Conservation (phyloP, 2,888 invertebrate genomes). For the Drosophila anceps region DNA sequence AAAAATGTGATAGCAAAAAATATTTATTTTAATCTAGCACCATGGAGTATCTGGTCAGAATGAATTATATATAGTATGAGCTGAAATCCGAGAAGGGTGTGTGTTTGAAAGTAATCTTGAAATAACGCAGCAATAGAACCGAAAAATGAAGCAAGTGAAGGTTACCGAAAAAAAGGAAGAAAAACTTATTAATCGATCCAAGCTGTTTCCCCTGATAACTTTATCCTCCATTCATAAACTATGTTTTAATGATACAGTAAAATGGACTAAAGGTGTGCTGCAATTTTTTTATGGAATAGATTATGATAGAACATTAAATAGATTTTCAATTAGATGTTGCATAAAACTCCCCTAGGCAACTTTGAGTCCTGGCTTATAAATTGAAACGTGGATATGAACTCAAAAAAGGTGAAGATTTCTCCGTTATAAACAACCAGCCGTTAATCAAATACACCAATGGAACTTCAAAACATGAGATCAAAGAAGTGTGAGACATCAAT, state of each 20-base stretch:
- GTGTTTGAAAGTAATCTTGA: constrained; percentile 5
- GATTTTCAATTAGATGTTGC: no score
- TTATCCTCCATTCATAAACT: background rate
- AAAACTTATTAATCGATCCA: background rate
- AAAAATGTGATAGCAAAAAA: constrained; percentile 13
- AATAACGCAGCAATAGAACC: constrained; percentile 4
- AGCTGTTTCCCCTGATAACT: background rate
- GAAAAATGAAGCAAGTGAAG: no score
- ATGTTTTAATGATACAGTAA: background rate
- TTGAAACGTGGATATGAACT: no score
- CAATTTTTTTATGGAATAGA: background rate
- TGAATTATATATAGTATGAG: constrained; percentile 41
- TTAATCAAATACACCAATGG: no score
- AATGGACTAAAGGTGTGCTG: background rate
- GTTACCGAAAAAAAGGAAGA: no score
- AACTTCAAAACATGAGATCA: no score
- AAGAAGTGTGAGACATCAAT: no score
- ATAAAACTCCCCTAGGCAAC: no score
- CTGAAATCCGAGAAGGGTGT: constrained; percentile 20
- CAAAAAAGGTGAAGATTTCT: no score
- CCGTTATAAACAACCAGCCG: no score
- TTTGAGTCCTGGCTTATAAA: no score
- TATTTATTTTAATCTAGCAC: constrained; percentile 30
- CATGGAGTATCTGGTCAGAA: constrained; percentile 28
- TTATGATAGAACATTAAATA: background rate